phyloP scores from a whole-genome alignment of 2,797 vertebrate genomes.

The Rallus crepitans region DNA sequence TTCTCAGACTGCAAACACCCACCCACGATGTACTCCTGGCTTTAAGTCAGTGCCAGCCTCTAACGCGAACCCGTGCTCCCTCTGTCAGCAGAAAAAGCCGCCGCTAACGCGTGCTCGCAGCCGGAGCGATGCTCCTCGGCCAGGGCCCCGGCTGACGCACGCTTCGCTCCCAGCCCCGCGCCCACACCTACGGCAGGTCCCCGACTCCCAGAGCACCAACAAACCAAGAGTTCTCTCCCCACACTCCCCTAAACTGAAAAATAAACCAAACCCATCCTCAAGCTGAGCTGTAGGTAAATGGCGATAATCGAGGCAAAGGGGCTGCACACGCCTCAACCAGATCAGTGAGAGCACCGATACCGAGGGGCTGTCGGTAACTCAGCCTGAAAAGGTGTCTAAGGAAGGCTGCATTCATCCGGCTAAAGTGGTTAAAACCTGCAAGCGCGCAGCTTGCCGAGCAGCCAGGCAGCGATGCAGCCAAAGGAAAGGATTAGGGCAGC shows the following conservation, averaged over 20 bases:
- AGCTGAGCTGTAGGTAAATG: rapidly evolving
- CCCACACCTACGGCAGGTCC: not conserved
- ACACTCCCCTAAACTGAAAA: not conserved
- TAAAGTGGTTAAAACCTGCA: not conserved
- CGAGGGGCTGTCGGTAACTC: not conserved
- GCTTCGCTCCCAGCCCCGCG: not conserved
- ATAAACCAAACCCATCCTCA: not conserved
- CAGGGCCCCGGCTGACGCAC: not conserved
- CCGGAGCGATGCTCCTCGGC: not conserved
- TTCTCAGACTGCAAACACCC: not conserved
- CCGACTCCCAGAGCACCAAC: not conserved
- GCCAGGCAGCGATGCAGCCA: not conserved
- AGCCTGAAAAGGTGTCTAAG: not conserved
- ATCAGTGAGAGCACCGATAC: not conserved
- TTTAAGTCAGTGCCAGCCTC: not conserved
- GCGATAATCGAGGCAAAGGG: not conserved
- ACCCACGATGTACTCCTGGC: not conserved
- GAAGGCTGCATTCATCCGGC: not conserved
- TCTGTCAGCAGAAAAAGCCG: conserved; percentile 30
- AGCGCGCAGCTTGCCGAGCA: not conserved
- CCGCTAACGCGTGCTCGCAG: not conserved
- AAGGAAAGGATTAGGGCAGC: not conserved
- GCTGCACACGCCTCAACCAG: not conserved
- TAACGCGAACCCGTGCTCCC: not conserved
- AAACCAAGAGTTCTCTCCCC: not conserved